Evolutionary conservation across 1,140 invertebrate genomes (phyloP).

Genomic region (Ceratina japonica): DNA sequence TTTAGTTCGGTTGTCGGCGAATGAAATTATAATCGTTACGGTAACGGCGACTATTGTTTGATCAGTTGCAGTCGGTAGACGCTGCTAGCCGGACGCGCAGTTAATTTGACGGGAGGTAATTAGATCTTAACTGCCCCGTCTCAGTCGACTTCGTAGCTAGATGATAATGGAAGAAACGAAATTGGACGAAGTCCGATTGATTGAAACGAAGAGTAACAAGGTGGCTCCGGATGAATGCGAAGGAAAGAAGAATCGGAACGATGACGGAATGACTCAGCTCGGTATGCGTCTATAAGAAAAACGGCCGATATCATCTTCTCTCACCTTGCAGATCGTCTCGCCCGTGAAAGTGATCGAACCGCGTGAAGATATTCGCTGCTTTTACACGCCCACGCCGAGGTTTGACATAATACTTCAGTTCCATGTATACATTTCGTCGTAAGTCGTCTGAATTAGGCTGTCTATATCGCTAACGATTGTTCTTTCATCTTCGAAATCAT

Average conservation of each 20-base stretch:
- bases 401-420: neutral
- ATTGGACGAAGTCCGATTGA: conserved; percentile 55
- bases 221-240: conserved; percentile 52
- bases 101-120: conserved; percentile 52
- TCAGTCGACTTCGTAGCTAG: conserved; percentile 50
- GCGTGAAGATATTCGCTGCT: conserved; percentile 4
- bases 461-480: too few species aligned
- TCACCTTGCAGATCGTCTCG: conserved; percentile 24
- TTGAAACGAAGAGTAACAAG: conserved; percentile 57
- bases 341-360: conserved; percentile 20
- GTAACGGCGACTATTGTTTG: neutral
- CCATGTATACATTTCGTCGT: neutral
- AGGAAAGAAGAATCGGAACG: conserved; percentile 52
- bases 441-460: too few species aligned
- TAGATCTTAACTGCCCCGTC: conserved; percentile 54
- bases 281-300: conserved; percentile 38
- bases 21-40: neutral
- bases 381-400: neutral
- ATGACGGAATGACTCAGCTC: conserved; percentile 62
- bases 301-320: conserved; percentile 45
- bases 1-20: too few species aligned
- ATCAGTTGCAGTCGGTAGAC: neutral
- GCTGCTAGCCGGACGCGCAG: conserved; percentile 8
- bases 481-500: too few species aligned
- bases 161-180: conserved; percentile 61